Evolutionary conservation across 2,888 invertebrate species (phyloP), one percentile per base, ranked within the genome.

Genomic region (Caenorhabditis imperialis): DNA sequence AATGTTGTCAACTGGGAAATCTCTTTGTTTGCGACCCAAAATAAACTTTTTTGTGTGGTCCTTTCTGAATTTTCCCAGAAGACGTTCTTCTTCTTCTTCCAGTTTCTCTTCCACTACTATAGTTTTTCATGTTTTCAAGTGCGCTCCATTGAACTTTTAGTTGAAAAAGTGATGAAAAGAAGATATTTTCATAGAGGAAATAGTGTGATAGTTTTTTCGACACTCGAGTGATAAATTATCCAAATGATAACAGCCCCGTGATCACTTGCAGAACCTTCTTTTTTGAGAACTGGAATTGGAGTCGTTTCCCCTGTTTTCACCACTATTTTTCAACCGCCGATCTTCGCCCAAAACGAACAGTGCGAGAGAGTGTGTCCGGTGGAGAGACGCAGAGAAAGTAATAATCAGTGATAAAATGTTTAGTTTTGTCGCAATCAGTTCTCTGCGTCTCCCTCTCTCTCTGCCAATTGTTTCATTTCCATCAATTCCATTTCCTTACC

Each of bases 271-370:
- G 38, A 38, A 40, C 16, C 40, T 18, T 40, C n/a, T n/a, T n/a
- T n/a, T n/a, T n/a, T n/a, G 40, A 40, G 20, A 40, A 40, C 18
- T 40, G 10, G 40, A 40, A 40, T 14, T 18, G 20, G 18, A 18
- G 18, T 37, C 37, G 7, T 25, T n/a, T 25, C 45, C 30, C 23
- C 35, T 35, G 22, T 27, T 33, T 44, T 45, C 23, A 10, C n/a
- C n/a, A n/a, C n/a, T n/a, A n/a, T 22, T 25, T 48, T 38, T 16
- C 20, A 27, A 1, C 35, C 38, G 12, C n/a, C 38, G 38, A 60
- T 33, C 60, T 60, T 60, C 60, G 60, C 60, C 38, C 57, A 22
- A 47, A 60, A 50, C 40, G 47, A 35, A 58, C 47, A 42, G 23
- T 25, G 7, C 18, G 16, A n/a, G 27, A 22, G 18, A 10, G 25